Conservation (phyloP, 2,113 vertebrate genomes). For the Phoxinus phoxinus region DNA sequence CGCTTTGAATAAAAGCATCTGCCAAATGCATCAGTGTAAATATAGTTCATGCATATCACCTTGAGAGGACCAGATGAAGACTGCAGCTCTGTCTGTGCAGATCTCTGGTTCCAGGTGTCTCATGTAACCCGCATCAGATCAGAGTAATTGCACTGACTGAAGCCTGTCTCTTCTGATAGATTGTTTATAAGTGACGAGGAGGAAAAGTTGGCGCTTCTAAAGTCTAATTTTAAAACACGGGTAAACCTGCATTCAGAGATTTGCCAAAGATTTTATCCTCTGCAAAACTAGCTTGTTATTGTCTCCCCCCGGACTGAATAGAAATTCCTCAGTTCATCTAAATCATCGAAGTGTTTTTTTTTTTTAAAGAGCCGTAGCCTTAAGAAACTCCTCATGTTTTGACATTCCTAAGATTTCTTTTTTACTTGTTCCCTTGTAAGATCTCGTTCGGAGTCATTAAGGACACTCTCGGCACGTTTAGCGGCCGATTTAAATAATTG, state of each 20-base stretch:
- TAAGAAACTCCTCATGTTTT: constrained; percentile 36
- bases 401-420: constrained; percentile 45
- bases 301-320: too few relatives aligned
- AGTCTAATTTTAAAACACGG: not conserved
- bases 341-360: not conserved
- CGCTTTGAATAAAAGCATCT: not conserved
- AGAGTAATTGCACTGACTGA: not conserved
- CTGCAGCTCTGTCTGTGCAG: not conserved
- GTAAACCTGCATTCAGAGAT: not conserved
- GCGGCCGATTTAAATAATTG: constrained; percentile 78
- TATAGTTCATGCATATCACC: not conserved
- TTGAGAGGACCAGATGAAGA: not conserved
- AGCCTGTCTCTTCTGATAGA: not conserved
- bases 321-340: not conserved
- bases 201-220: not conserved
- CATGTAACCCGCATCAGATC: not conserved
- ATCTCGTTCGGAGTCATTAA: constrained; percentile 34
- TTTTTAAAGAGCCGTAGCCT: not conserved
- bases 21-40: not conserved
- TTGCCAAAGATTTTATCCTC: not conserved
- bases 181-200: not conserved
- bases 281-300: not conserved
- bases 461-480: constrained; percentile 69
- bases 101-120: not conserved
- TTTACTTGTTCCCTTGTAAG: not conserved